These are phyloP conservation scores for Pomacea maculata DNA, from an alignment of 1,140 invertebrate genomes.

Conservation along the genomic window DNA sequence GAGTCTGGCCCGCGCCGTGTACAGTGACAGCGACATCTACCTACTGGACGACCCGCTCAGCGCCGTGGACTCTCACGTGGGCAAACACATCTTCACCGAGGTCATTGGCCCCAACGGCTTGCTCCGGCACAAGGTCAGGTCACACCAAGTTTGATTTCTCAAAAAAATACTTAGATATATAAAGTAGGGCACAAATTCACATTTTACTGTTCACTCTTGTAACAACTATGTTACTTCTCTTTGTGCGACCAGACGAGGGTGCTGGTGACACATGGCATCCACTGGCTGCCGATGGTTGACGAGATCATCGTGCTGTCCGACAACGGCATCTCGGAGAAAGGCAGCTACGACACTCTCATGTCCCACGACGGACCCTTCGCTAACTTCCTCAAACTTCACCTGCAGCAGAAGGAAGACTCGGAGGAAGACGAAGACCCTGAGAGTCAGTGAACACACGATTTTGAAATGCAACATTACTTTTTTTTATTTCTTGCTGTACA, in stretches of 20 bases:
- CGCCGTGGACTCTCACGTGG: slow-evolving; percentile 66
- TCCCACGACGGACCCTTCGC: slow-evolving; percentile 55
- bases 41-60: slow-evolving; percentile 72
- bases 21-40: slow-evolving; percentile 73
- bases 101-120: slow-evolving; percentile 67
- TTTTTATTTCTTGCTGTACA: too few relatives aligned
- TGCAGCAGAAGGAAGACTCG: slow-evolving; percentile 29
- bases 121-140: slow-evolving; percentile 64
- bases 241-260: slow-evolving; percentile 45
- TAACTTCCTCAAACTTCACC: slow-evolving; percentile 35
- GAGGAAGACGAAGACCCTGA: slow-evolving; percentile 41
- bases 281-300: slow-evolving; percentile 60
- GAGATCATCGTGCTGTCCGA: slow-evolving; percentile 55
- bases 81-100: slow-evolving; percentile 50
- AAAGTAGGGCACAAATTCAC: too few relatives aligned
- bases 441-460: slow-evolving; percentile 29
- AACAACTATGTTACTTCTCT: neutral
- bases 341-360: slow-evolving; percentile 57
- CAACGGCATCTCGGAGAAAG: slow-evolving; percentile 54
- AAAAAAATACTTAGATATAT: too few relatives aligned
- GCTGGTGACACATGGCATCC: slow-evolving; percentile 61
- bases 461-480: too few relatives aligned
- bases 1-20: slow-evolving; percentile 64
- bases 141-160: too few relatives aligned
- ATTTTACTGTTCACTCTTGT: neutral